Evolutionary conservation across 1,140 invertebrate species (phyloP).

Genomic region (Ganaspis sp.): DNA sequence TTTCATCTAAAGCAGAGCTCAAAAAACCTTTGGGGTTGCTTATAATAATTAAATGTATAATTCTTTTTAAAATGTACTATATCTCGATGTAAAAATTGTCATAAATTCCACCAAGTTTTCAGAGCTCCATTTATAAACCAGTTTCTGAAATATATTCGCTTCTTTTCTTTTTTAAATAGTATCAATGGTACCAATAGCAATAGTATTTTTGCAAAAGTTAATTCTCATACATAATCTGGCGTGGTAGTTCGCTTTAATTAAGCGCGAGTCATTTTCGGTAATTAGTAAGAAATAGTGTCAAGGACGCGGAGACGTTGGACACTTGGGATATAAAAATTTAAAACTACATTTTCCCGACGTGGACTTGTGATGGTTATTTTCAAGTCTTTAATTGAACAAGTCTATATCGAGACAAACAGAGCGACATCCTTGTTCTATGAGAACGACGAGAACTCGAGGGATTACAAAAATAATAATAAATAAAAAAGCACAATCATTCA

Average conservation of each 20-base stretch:
- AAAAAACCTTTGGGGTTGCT: no score
- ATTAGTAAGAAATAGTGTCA: constrained; percentile 1
- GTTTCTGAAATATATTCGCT: not conserved
- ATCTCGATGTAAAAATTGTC: no score
- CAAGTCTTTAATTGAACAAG: constrained; percentile 13
- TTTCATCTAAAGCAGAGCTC: no score
- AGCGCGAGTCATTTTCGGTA: not conserved
- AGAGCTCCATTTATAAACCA: no score
- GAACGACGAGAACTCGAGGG: constrained; percentile 42
- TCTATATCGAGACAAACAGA: not conserved
- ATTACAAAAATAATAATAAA: constrained; percentile 35
- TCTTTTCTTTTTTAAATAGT: no score
- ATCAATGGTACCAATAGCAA: not conserved
- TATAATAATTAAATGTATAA: no score
- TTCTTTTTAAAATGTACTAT: no score
- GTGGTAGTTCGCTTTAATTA: not conserved
- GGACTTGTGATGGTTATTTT: not conserved
- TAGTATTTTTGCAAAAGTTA: no score
- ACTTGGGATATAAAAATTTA: not conserved
- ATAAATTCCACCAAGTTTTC: no score
- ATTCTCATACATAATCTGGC: not conserved
- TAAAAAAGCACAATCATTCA: constrained; percentile 48
- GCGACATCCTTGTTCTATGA: constrained; percentile 31
- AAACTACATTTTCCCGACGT: not conserved
- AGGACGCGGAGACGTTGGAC: not conserved